These are phyloP conservation scores for Menidia menidia DNA, from an alignment of 2,797 vertebrate species.

Conservation along the genomic window DNA sequence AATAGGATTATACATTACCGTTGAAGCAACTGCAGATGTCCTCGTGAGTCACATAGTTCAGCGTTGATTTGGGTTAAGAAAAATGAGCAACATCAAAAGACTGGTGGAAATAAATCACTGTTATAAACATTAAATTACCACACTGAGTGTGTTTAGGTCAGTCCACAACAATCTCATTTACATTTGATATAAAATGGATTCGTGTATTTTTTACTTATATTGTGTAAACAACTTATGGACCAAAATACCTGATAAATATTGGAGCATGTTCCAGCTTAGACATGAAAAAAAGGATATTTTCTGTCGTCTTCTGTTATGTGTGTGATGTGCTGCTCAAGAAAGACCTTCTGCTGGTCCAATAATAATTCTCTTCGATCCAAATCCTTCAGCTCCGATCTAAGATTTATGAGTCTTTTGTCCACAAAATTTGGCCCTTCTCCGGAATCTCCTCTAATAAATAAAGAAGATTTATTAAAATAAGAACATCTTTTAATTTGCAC, in stretches of 20 bases:
- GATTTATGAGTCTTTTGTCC: conserved; percentile 84
- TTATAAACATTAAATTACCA: not conserved
- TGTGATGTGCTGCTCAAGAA: conserved; percentile 93
- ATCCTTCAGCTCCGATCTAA: conserved; percentile 91
- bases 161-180: not conserved
- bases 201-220: not conserved
- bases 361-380: conserved; percentile 88
- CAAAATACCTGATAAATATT: not conserved
- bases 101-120: not conserved
- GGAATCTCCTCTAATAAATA: conserved; percentile 83
- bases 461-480: not conserved
- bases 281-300: conserved; percentile 90
- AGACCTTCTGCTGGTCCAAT: conserved; percentile 92
- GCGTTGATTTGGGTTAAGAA: conserved; percentile 83
- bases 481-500: not conserved
- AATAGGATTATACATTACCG: conserved; percentile 79
- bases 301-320: conserved; percentile 91
- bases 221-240: not conserved
- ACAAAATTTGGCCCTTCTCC: conserved; percentile 83
- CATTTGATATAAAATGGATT: conserved; percentile 1
- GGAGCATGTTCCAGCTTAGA: not conserved
- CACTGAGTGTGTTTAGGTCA: conserved; percentile 1
- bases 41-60: conserved; percentile 92
- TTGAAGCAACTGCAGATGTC: conserved; percentile 95
- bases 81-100: not conserved